Conservation (phyloP, 1,140 invertebrate species). For the Drosophila willistoni region DNA sequence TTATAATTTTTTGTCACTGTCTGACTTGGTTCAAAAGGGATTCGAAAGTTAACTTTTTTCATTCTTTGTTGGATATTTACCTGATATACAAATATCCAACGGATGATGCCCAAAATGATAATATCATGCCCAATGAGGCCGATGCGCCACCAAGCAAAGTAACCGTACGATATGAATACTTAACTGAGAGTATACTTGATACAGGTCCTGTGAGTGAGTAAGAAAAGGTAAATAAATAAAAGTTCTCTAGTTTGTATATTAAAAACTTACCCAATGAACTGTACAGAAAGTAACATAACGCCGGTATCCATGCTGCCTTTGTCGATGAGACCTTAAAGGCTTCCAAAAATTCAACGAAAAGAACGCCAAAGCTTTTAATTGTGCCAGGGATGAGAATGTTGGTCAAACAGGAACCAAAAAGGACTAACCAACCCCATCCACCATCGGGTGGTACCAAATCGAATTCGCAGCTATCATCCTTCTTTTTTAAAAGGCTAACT, state of each 20-base stretch:
- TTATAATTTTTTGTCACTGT: too few relatives aligned
- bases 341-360: slow-evolving; percentile 91
- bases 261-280: slow-evolving; percentile 89
- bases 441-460: slow-evolving; percentile 87
- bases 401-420: slow-evolving; percentile 90
- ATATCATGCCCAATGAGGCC: slow-evolving; percentile 92
- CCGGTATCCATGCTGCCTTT: slow-evolving; percentile 92
- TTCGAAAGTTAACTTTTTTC: too few relatives aligned
- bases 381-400: slow-evolving; percentile 92
- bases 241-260: too few relatives aligned
- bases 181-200: slow-evolving; percentile 94
- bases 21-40: too few relatives aligned
- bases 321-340: slow-evolving; percentile 89
- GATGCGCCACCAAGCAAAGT: slow-evolving; percentile 93
- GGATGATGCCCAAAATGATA: slow-evolving; percentile 92
- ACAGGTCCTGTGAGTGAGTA: slow-evolving; percentile 88
- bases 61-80: slow-evolving; percentile 78
- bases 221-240: too few relatives aligned
- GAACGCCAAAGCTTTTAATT: slow-evolving; percentile 93
- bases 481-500: slow-evolving; percentile 69
- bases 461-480: slow-evolving; percentile 78
- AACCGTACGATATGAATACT: slow-evolving; percentile 95
- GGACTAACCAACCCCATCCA: slow-evolving; percentile 93
- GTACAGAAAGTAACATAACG: slow-evolving; percentile 93
- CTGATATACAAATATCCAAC: slow-evolving; percentile 90